These are phyloP conservation scores for Drosophila lutescens DNA, from an alignment of 2,888 invertebrate genomes.

Conservation along the genomic window DNA sequence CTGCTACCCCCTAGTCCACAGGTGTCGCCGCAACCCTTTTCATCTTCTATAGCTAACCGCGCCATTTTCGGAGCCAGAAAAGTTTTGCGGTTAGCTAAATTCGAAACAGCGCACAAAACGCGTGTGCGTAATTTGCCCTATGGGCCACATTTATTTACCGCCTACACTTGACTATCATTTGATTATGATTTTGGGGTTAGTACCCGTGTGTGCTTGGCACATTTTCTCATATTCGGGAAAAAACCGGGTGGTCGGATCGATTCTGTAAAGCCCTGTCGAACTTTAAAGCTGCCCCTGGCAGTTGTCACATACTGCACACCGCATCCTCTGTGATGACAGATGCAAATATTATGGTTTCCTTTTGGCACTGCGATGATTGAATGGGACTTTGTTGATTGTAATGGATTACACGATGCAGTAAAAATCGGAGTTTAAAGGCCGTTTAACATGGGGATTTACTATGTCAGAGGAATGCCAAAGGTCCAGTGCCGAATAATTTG, in stretches of 20 bases:
- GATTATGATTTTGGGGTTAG: constrained; percentile 34
- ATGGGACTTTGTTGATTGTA: constrained; percentile 4
- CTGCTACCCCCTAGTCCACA: background rate
- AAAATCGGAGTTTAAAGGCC: background rate
- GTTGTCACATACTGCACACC: constrained; percentile 5
- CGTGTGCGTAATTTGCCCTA: constrained; percentile 55
- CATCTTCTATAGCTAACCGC: constrained; percentile 1
- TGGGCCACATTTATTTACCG: constrained; percentile 57
- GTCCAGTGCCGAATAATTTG: too few relatives aligned
- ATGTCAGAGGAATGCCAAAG: background rate
- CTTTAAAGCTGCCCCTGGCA: constrained; percentile 19
- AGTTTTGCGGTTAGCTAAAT: constrained; percentile 68
- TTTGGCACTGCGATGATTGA: constrained; percentile 1
- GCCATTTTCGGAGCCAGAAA: constrained; percentile 30
- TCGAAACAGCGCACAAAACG: constrained; percentile 24
- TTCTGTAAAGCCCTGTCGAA: background rate
- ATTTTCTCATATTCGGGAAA: constrained; percentile 20
- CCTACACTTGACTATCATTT: constrained; percentile 69
- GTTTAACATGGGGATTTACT: constrained; percentile 2
- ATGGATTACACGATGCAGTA: constrained; percentile 16
- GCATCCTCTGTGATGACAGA: constrained; percentile 17
- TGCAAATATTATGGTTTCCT: constrained; percentile 15
- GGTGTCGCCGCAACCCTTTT: background rate
- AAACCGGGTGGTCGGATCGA: constrained; percentile 34
- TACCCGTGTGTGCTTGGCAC: background rate